Evolutionary conservation across 2,888 invertebrate genomes (phyloP).

Genomic region (Tethea ocularis): DNA sequence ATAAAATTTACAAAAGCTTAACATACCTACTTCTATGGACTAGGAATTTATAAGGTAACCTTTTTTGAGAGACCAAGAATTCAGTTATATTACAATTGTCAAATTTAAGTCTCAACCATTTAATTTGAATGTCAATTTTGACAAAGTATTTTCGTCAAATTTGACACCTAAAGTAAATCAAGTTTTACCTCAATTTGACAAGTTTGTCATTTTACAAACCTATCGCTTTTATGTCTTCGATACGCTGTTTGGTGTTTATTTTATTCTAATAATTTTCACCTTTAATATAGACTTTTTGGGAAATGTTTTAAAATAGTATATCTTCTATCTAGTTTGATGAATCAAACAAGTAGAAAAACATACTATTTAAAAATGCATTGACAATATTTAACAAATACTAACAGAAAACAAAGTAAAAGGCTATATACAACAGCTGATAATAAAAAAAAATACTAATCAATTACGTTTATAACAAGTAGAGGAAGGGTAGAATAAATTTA

Average conservation of each 20-base stretch:
- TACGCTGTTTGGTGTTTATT: background rate
- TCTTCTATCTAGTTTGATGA: background rate
- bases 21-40: conserved; percentile 65
- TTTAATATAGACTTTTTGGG: background rate
- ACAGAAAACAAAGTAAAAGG: background rate
- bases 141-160: conserved; percentile 14
- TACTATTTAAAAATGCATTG: background rate
- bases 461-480: background rate
- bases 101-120: conserved; percentile 10
- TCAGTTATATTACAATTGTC: conserved; percentile 27
- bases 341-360: background rate
- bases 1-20: conserved; percentile 70
- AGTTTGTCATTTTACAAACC: conserved; percentile 13
- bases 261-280: background rate
- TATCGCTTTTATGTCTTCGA: background rate
- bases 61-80: conserved; percentile 51
- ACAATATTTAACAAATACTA: background rate
- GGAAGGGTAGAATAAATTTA: background rate
- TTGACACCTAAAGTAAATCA: conserved; percentile 3
- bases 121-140: conserved; percentile 8
- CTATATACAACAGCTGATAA: conserved; percentile 8
- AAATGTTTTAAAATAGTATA: conserved; percentile 1
- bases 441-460: background rate
- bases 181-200: conserved; percentile 19
- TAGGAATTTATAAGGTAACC: conserved; percentile 74